Base-by-base conservation (phyloP, 2,888 invertebrate genomes). In the Erpobdella octoculata region DNA sequence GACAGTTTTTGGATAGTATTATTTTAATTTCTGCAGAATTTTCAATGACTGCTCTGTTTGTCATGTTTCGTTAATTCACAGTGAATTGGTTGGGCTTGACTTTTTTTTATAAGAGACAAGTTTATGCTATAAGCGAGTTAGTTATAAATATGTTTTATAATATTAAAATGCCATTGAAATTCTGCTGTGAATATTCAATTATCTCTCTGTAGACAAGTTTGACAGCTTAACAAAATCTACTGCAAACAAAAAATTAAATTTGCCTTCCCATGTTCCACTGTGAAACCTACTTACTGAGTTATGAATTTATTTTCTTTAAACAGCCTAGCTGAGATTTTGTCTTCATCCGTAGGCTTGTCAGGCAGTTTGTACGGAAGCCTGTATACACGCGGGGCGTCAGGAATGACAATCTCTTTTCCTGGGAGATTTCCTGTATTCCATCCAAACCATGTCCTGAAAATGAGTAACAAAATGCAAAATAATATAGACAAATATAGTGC, bases 351-450 rank as follows among this genome's bases (percentile, higher is more conserved):
- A 8, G 72, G 73, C 4, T 79, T 79, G 46, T 73, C 74, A 28
- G 21, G 36, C 41, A n/a, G 21, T 9, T 38, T 31, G 31, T 79
- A 80, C 0, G 80, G 80, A 67, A 79, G 77, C 36, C 82, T 77
- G 73, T 78, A 80, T 2, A 81, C 80, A 1, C 83, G 75, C 0
- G 83, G 83, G n/a, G 81, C 78, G 74, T 83, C 83, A 5, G 83
- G 83, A 46, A 81, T 78, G 38, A 83, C 62, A 75, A 82, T 79
- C 73, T 81, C 79, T 8, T 74, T 74, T 18, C 71, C 74, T 0
- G 70, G 73, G 5, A 73, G 38, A 5, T 64, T 28, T 1, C 28
- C 61, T 8, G 21, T 21, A 3, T 65, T 41, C 83, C 83, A 83
- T n/a, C 80, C 80, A 53, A 81, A 77, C 83, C 83, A 83, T 1